Percentiles rank a stretch among this genome's conserved stretches.
phyloP scores from a whole-genome alignment of 2,113 vertebrate genomes.

The Calidris pygmaea region DNA sequence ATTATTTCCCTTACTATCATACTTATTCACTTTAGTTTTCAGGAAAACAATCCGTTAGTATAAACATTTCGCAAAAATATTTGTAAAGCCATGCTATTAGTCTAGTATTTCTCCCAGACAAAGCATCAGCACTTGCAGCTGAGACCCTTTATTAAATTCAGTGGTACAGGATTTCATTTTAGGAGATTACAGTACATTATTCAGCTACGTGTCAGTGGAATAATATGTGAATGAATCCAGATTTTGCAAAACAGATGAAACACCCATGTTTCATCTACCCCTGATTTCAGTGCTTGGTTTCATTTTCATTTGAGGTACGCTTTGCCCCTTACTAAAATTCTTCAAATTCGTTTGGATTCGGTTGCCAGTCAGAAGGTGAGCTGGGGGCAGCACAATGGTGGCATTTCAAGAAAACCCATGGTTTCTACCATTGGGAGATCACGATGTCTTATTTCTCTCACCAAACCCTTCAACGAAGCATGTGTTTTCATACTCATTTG shows the following conservation, averaged over 20 bases:
- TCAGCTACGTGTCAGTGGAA: neutral
- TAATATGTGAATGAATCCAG: neutral
- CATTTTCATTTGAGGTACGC: neutral
- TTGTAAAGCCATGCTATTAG: neutral
- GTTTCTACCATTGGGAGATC: neutral
- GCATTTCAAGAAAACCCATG: neutral
- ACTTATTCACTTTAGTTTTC: neutral
- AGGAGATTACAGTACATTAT: neutral
- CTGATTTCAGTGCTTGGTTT: neutral
- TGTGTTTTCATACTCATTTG: neutral
- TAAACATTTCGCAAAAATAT: neutral
- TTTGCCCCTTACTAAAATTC: neutral
- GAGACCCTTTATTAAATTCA: neutral
- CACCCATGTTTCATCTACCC: neutral
- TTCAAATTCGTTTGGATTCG: neutral
- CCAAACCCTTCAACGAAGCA: neutral
- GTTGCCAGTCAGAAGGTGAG: neutral
- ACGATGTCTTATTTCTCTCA: neutral
- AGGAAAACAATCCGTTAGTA: neutral
- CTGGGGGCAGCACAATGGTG: neutral
- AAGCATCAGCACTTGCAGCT: neutral
- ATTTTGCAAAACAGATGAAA: neutral
- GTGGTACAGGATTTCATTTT: neutral
- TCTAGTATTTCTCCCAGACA: neutral
- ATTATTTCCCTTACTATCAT: neutral